Evolutionary conservation across 2,113 vertebrate genomes (phyloP), one percentile per base, ranked within the genome.

Genomic region (Ictalurus punctatus): DNA sequence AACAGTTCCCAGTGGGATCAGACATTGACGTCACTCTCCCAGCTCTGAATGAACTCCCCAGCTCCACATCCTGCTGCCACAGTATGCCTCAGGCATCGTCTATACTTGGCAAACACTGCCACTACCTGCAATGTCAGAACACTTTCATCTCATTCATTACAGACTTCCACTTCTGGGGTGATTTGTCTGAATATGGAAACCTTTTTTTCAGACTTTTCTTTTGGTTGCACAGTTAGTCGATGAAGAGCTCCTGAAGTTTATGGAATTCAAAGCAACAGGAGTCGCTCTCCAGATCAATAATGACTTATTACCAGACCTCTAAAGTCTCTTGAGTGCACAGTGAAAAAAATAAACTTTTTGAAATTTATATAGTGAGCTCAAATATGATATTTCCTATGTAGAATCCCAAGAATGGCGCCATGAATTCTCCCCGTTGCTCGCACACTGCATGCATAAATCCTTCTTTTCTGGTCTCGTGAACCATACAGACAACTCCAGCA

Each of bases 51-150:
- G 83, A 90, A 87, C 58, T 88, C 71, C 88, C 59, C 34, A 65
- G 86, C 81, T 87, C 85, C 86, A 89, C 86, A 90, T 86, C 88
- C 88, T 83, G 79, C 84, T 88, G 86, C 65, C 83, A 89, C 74
- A 84, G 52, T 87, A 61, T 83, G 91, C 91, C 86, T 78, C 78
- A 86, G 91, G 91, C 87, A 83, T 84, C 86, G 56, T 87, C 89
- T 92, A 92, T 92, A 92, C 81, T 89, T 92, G 91, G 90, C 88
- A 88, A 90, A 92, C 88, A 84, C 40, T 89, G 91, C 90, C 86
- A 90, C 88, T 86, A 88, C 88, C 86, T 86, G 86, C 58, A 85
- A 89, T 86, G 80, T 89, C 91, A 90, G 84, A 86, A 59, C 59
- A 17, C 88, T 88, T 90, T 91, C 90, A 90, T 88, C 79, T 88